A percentile compares a stretch with the other conserved stretches of the same genome.
Evolutionary conservation across 2,113 vertebrate species (phyloP).

Genomic region (Gambusia affinis): DNA sequence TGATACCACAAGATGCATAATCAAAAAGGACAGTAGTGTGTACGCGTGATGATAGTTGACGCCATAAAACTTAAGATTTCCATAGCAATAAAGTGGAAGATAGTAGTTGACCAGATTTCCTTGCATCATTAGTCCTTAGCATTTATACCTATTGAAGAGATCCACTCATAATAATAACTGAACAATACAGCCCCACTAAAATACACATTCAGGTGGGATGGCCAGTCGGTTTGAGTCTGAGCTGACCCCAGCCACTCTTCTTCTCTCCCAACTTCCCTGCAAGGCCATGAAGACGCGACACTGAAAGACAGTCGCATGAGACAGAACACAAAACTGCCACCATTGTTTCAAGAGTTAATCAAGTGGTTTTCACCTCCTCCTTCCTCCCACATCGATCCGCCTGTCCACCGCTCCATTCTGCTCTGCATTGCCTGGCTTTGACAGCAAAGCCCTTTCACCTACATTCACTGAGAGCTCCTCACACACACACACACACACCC

Average conservation of each 20-base stretch:
- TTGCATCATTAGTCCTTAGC: no score
- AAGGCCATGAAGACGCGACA: not conserved
- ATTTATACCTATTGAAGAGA: not conserved
- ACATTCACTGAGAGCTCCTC: conserved; percentile 61
- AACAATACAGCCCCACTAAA: not conserved
- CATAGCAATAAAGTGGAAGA: no score
- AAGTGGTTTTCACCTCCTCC: conserved; percentile 27
- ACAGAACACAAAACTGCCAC: conserved; percentile 22
- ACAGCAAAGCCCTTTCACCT: conserved; percentile 74
- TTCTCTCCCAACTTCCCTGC: not conserved
- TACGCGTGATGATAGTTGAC: no score
- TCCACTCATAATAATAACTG: not conserved
- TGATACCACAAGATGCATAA: no score
- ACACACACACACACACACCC: conserved; percentile 18
- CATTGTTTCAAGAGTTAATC: conserved; percentile 39
- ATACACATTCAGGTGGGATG: not conserved
- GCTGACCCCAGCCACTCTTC: conserved; percentile 2
- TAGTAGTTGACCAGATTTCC: no score
- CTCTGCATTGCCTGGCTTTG: conserved; percentile 62
- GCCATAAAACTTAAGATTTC: no score
- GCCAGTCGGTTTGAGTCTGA: not conserved
- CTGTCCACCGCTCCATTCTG: conserved; percentile 21
- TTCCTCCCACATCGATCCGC: conserved; percentile 35
- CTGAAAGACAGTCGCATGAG: not conserved
- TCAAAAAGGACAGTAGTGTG: no score